Percentiles rank a stretch among this genome's conserved stretches.
Evolutionary conservation across 2,113 vertebrate genomes (phyloP).

Genomic region (Notothenia rossii): DNA sequence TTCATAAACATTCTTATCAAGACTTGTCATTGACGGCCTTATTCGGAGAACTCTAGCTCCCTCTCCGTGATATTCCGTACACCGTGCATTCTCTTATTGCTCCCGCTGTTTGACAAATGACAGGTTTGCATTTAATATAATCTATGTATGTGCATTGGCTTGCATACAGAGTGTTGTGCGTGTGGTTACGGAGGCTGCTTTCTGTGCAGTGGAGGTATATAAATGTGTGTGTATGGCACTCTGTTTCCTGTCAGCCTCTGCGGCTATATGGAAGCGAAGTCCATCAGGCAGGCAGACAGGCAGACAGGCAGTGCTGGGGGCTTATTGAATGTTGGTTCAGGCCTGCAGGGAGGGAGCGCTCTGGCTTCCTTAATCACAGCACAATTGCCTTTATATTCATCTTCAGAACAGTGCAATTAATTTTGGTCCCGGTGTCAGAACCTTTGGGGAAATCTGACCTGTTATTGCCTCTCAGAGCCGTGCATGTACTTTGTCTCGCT

Average conservation of each 20-base stretch:
- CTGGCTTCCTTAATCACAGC: constrained; percentile 75
- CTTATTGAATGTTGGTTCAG: constrained; percentile 72
- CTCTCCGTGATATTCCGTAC: not conserved
- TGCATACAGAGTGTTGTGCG: constrained; percentile 3
- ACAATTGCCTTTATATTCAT: constrained; percentile 81
- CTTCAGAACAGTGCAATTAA: constrained; percentile 79
- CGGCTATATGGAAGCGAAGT: constrained; percentile 45
- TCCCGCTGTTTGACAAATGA: constrained; percentile 57
- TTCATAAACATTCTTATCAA: constrained; percentile 68
- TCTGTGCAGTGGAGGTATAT: constrained; percentile 17
- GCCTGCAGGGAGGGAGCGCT: constrained; percentile 69
- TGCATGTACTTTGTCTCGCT: constrained; percentile 68
- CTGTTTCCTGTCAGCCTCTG: constrained; percentile 69
- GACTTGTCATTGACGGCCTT: constrained; percentile 35
- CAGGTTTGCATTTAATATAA: constrained; percentile 39
- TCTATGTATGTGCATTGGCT: constrained; percentile 18
- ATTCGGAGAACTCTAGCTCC: constrained; percentile 17
- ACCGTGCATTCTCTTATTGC: constrained; percentile 7
- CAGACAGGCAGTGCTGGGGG: constrained; percentile 60
- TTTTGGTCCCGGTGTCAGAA: constrained; percentile 72
- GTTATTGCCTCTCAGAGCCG: constrained; percentile 70
- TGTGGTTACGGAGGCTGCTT: constrained; percentile 1
- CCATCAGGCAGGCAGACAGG: constrained; percentile 58
- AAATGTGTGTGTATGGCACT: constrained; percentile 36
- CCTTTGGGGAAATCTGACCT: constrained; percentile 82